Percentiles rank a stretch among this genome's conserved stretches.
Evolutionary conservation across 2,888 invertebrate genomes (phyloP).

Genomic region (Bellardia bayeri): DNA sequence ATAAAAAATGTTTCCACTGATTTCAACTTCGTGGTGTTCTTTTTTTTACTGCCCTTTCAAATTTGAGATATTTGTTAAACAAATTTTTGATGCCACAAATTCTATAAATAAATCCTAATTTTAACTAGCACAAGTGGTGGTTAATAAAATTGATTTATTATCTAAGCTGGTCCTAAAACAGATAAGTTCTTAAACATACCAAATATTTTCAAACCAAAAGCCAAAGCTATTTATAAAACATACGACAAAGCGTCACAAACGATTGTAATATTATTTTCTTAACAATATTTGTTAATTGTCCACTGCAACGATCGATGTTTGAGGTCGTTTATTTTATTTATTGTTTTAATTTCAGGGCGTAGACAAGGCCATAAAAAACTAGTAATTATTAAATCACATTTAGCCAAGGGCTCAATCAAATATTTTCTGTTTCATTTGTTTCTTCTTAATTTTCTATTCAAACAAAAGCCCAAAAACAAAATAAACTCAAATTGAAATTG

Average conservation of each 20-base stretch:
- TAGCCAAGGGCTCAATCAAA: constrained; percentile 52
- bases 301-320: constrained; percentile 33
- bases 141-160: constrained; percentile 63
- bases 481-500: constrained; percentile 42
- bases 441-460: constrained; percentile 47
- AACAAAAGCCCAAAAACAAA: constrained; percentile 37
- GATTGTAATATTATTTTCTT: constrained; percentile 40
- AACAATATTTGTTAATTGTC: constrained; percentile 56
- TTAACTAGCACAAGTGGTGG: constrained; percentile 34
- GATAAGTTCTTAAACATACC: constrained; percentile 17
- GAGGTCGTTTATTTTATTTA: constrained; percentile 32
- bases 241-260: constrained; percentile 24
- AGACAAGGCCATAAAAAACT: constrained; percentile 58
- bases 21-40: constrained; percentile 13
- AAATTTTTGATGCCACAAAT: not conserved
- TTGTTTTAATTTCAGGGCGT: constrained; percentile 64
- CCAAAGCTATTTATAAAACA: not conserved
- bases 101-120: constrained; percentile 33
- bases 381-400: constrained; percentile 69
- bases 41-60: not conserved
- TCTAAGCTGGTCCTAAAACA: constrained; percentile 28
- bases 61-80: constrained; percentile 1
- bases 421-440: not conserved
- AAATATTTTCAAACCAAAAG: not conserved
- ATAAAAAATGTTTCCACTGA: constrained; percentile 23